Evolutionary conservation across 1,140 invertebrate genomes (phyloP).

Genomic region (Reticulitermes speratus): DNA sequence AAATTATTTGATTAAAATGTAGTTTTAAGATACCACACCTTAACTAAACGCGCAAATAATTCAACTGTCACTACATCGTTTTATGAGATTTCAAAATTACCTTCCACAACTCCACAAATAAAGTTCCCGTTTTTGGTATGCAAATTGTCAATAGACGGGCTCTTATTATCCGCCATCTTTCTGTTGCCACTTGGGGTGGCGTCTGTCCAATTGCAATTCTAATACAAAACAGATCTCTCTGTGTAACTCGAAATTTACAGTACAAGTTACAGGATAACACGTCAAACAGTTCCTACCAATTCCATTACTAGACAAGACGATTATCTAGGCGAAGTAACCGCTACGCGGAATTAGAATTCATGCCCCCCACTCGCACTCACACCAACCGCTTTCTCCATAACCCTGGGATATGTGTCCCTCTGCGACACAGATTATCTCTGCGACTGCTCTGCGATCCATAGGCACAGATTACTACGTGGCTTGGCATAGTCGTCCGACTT

Average conservation of each 20-base stretch:
- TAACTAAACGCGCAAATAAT: too few relatives aligned
- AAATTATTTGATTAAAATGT: too few relatives aligned
- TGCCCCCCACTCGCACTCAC: background rate
- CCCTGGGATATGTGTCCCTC: too few relatives aligned
- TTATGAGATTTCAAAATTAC: constrained; percentile 45
- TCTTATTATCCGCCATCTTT: constrained; percentile 27
- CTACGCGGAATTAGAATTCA: background rate
- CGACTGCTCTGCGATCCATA: too few relatives aligned
- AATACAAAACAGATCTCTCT: background rate
- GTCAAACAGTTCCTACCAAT: background rate
- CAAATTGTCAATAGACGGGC: constrained; percentile 50
- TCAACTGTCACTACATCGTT: too few relatives aligned
- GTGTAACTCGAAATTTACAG: background rate
- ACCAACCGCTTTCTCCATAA: too few relatives aligned
- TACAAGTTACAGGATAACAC: background rate
- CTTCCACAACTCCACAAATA: constrained; percentile 90
- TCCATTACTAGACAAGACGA: background rate
- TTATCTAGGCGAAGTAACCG: background rate
- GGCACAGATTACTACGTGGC: too few relatives aligned
- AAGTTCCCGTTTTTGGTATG: constrained; percentile 71
- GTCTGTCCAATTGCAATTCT: background rate
- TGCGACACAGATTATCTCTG: too few relatives aligned
- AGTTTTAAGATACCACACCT: too few relatives aligned
- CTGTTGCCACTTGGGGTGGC: background rate
- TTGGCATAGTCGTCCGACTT: too few relatives aligned